Percentiles rank a stretch among this genome's conserved stretches.
These are phyloP conservation scores for Scatophagus argus DNA, from an alignment of 2,113 vertebrate species.

Conservation along the genomic window DNA sequence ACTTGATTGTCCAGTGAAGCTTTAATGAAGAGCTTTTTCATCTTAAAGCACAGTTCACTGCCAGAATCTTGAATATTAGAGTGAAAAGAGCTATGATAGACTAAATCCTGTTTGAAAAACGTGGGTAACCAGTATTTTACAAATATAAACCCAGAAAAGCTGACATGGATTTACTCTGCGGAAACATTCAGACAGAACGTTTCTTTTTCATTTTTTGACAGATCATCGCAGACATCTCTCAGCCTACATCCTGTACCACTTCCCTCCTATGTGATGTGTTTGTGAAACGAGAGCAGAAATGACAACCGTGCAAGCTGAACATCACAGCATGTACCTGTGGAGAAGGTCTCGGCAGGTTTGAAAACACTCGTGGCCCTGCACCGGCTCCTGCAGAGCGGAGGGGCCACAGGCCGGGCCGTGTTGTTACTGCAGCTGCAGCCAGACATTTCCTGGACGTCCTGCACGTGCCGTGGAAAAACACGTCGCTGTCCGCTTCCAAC, in stretches of 20 bases:
- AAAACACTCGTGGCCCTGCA: constrained; percentile 22
- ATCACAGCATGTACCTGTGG: constrained; percentile 17
- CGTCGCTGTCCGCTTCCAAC: constrained; percentile 36
- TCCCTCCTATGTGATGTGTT: constrained; percentile 28
- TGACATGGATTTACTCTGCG: background rate
- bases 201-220: constrained; percentile 1
- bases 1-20: background rate
- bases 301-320: background rate
- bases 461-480: constrained; percentile 70
- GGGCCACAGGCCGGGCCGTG: constrained; percentile 16
- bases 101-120: background rate
- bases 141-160: background rate
- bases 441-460: constrained; percentile 72
- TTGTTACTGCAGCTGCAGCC: constrained; percentile 61
- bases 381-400: constrained; percentile 45
- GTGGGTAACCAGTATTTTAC: background rate
- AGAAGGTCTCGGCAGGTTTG: constrained; percentile 31
- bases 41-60: background rate
- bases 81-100: background rate
- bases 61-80: background rate
- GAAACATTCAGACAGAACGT: background rate
- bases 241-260: background rate
- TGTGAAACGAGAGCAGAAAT: constrained; percentile 23
- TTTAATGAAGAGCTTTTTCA: background rate
- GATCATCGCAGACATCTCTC: background rate